phyloP scores from a whole-genome alignment of 2,797 vertebrate species.

The Phalanger gymnotis region DNA sequence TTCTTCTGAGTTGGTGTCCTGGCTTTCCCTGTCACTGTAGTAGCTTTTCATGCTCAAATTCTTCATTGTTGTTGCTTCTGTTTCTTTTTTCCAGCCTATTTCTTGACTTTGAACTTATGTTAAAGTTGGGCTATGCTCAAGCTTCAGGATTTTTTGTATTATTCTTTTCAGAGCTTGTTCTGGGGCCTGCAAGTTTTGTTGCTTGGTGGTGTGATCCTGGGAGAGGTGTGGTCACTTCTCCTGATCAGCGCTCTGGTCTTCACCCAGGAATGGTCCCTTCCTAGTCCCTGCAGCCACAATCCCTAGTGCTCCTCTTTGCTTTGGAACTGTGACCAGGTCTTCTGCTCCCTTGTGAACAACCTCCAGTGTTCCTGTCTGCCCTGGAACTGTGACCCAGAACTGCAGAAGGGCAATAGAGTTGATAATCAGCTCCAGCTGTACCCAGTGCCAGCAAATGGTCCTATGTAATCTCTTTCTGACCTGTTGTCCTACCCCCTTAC shows the following conservation, averaged over 20 bases:
- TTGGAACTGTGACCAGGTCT: not conserved
- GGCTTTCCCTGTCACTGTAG: not conserved
- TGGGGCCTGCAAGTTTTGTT: not conserved
- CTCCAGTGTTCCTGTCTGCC: not conserved
- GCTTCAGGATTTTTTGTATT: not conserved
- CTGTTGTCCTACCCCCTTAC: not conserved
- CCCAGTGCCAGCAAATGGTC: not conserved
- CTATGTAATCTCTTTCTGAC: not conserved
- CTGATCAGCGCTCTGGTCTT: not conserved
- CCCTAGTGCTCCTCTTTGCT: not conserved
- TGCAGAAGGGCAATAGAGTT: not conserved
- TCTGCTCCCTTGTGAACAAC: not conserved
- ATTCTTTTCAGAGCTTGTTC: not conserved
- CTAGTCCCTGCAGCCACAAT: not conserved
- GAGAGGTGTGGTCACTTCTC: not conserved
- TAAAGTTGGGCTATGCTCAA: not conserved
- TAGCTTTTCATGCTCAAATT: not conserved
- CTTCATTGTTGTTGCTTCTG: not conserved
- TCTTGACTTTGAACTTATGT: not conserved
- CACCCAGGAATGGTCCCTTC: not conserved
- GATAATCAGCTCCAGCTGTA: not conserved
- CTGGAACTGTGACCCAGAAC: not conserved
- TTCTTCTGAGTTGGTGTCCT: not conserved
- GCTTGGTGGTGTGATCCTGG: not conserved
- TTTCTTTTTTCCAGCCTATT: not conserved